Base-by-base conservation (phyloP, 2,113 vertebrate species). In the Agapornis roseicollis region DNA sequence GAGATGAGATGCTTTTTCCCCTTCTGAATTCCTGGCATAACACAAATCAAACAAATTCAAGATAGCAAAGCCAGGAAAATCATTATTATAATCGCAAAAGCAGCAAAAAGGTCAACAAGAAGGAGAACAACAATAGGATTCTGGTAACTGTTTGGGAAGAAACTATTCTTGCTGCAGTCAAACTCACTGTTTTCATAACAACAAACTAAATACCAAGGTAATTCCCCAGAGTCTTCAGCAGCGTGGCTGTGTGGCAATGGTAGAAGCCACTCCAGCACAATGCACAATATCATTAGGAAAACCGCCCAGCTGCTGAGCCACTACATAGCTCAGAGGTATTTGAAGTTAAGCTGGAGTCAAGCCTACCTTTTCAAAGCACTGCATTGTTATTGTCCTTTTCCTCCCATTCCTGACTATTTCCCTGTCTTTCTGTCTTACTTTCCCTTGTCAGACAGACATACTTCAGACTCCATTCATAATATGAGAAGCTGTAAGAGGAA, bases 91-190 rank as follows among this genome's bases (percentile, higher is more conserved):
- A 95, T 96, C 7, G 1, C 63, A 69, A 93, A 94, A 81, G 44
- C 77, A 93, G 69, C 77, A 80, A 96, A 90, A 95, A 96, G 92
- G 95, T 97, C 95, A 97, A 94, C 94, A 92, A 93, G 83, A 41
- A 66, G 65, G 88, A 94, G 91, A 92, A 93, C 65, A 97, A 97
- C 93, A 97, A 96, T 94, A 86, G 94, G 86, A 92, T 97, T 96
- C 96, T 96, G 96, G 95, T 97, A 97, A 96, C 92, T 96, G 90
- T 80, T 96, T 93, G 94, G 88, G 74, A 96, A 94, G 93, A 92
- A 96, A 90, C 88, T 86, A 96, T 95, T 96, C 90, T 37, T 73
- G 77, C 86, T 85, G 93, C 93, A 96, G 80, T 89, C 56, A 80
- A 85, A 76, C 86, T 92, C 85, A 46, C 80, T 97, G 94, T 94